Conservation (phyloP, 2,888 invertebrate genomes). For the Stenoptilia bipunctidactyla region DNA sequence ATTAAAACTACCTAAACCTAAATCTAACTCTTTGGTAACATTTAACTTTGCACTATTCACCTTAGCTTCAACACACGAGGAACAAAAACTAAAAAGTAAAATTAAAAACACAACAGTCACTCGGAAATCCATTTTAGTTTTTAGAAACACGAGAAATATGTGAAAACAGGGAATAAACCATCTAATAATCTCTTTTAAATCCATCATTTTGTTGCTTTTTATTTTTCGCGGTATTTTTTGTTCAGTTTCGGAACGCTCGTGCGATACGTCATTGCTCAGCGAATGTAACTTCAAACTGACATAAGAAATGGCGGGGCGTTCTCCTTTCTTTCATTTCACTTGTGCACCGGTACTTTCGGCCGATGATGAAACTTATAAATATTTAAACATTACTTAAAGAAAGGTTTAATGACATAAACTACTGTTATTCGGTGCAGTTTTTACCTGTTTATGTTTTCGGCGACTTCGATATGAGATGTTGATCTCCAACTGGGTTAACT, state of each 20-base stretch:
- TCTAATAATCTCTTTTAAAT: conserved; percentile 60
- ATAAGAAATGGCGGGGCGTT: conserved; percentile 24
- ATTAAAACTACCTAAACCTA: conserved; percentile 24
- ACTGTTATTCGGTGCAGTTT: too few relatives aligned
- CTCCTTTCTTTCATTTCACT: conserved; percentile 50
- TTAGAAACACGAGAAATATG: conserved; percentile 29
- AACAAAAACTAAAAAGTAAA: conserved; percentile 40
- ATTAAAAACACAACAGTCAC: conserved; percentile 36
- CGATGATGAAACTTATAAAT: not conserved
- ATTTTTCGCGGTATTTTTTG: conserved; percentile 13
- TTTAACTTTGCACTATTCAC: conserved; percentile 21
- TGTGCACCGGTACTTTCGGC: conserved; percentile 18
- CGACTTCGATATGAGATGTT: too few relatives aligned
- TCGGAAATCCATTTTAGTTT: conserved; percentile 26
- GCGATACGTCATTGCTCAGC: conserved; percentile 34
- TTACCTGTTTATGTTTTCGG: too few relatives aligned
- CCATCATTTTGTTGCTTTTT: conserved; percentile 35
- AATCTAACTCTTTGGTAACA: conserved; percentile 17
- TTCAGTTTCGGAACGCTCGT: conserved; percentile 8
- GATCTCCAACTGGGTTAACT: too few relatives aligned
- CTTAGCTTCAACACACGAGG: conserved; percentile 26
- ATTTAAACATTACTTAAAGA: too few relatives aligned
- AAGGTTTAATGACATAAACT: too few relatives aligned
- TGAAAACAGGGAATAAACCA: conserved; percentile 64
- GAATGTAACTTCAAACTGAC: conserved; percentile 30